A percentile compares a stretch with the other conserved stretches of the same genome.
phyloP scores from a whole-genome alignment of 2,113 vertebrate species.

The Scortum barcoo region DNA sequence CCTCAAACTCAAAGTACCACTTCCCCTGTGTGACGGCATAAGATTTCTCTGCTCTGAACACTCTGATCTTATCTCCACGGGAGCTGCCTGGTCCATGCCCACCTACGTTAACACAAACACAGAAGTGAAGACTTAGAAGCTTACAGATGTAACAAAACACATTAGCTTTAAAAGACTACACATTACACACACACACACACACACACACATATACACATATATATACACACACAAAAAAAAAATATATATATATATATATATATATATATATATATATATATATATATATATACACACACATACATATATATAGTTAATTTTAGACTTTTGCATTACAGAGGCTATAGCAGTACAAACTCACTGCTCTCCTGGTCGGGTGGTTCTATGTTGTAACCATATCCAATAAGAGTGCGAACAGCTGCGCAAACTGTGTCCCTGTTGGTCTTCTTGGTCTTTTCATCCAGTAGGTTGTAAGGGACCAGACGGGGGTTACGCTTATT shows the following conservation, averaged over 20 bases:
- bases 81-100: conserved; percentile 75
- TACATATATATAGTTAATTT: too few species aligned
- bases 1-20: conserved; percentile 97
- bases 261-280: too few species aligned
- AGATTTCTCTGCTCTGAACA: conserved; percentile 92
- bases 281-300: too few species aligned
- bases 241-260: background rate
- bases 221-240: too few species aligned
- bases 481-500: conserved; percentile 93
- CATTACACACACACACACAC: too few species aligned
- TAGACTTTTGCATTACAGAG: too few species aligned
- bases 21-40: conserved; percentile 89
- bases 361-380: conserved; percentile 93
- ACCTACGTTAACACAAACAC: conserved; percentile 68
- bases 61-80: conserved; percentile 86
- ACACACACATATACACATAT: too few species aligned
- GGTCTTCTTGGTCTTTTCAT: conserved; percentile 94
- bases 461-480: conserved; percentile 92
- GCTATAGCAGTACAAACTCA: conserved; percentile 74
- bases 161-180: background rate
- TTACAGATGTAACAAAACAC: background rate
- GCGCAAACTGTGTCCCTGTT: conserved; percentile 93
- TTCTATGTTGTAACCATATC: conserved; percentile 95
- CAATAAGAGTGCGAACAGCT: conserved; percentile 91
- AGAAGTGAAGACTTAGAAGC: conserved; percentile 2